phyloP scores from a whole-genome alignment of 1,140 invertebrate species.

The Tetragonula clypearis region DNA sequence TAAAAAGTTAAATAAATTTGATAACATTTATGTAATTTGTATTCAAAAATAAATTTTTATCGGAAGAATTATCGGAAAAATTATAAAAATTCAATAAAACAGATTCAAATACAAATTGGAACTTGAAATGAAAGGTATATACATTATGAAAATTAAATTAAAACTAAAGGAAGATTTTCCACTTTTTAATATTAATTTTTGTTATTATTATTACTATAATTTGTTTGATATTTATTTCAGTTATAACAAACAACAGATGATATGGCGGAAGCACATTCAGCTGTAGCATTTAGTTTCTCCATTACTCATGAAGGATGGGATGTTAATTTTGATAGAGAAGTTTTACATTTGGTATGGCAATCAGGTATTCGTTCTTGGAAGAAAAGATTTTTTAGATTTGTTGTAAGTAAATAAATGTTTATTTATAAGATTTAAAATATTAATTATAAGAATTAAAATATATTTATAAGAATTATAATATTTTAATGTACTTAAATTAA shows the following conservation, averaged over 20 bases:
- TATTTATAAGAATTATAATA: neutral
- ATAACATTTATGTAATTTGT: neutral
- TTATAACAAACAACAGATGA: slow-evolving; percentile 29
- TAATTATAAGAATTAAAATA: no score
- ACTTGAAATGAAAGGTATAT: neutral
- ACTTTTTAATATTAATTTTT: neutral
- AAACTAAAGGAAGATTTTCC: neutral
- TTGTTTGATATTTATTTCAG: slow-evolving; percentile 37
- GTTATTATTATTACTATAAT: neutral
- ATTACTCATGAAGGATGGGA: slow-evolving; percentile 99
- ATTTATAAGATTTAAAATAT: no score
- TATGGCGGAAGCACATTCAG: slow-evolving; percentile 99
- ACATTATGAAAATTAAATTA: neutral
- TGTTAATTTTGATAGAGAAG: slow-evolving; percentile 97
- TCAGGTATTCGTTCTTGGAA: slow-evolving; percentile 97
- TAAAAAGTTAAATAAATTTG: no score
- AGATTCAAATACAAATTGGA: neutral
- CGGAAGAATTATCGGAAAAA: neutral
- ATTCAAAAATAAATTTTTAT: neutral
- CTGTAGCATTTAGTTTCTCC: slow-evolving; percentile 98
- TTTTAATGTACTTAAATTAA: neutral
- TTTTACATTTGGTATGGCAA: slow-evolving; percentile 94
- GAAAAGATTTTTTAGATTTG: slow-evolving; percentile 92
- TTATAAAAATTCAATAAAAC: neutral
- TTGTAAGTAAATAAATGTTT: slow-evolving; percentile 83